Base-by-base conservation (phyloP, 2,888 invertebrate genomes). In the Cryptocephalus primarius region DNA sequence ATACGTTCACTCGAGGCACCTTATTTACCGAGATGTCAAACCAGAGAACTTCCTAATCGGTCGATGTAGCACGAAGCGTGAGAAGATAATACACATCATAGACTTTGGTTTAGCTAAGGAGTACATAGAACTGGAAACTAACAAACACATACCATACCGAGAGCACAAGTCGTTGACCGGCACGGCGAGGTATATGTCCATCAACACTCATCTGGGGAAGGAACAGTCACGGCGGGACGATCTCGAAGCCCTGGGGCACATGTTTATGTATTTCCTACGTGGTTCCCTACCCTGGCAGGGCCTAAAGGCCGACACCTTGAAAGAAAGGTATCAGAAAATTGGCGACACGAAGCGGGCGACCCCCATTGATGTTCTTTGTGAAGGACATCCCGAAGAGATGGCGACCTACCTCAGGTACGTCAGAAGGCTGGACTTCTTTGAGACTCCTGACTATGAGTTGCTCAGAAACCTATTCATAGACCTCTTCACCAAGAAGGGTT, bases 81-180 rank as follows among this genome's bases (percentile, higher is more conserved):
- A 97, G 79, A 96, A 96, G 82, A 83, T 94, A 75, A 94, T 99
- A 72, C 95, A 99, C 81, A 96, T 99, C 72, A 54, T 74, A 84
- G 99, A 99, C 84, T 99, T 99, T 82, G 99, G 99, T 76, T 84
- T 99, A 81, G 99, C 99, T 76, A 99, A 99, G 83, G 99, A 99
- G 82, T 99, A 99, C 78, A 99, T 99, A 80, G 99, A 99, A 80
- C 88, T 95, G 80, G 97, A 99, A 82, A 92, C 92, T 75, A 94
- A 94, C 80, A 94, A 97, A 79, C 99, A 99, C 80, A 99, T 99
- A 80, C 97, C 99, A 65, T 99, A 99, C 78, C 88, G 97, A 83
- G 99, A 99, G 81, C 99, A 99, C 81, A 99, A 99, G 79, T 96
- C 96, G 70, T 82, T 99, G 69, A 99, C 99, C 56, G 99, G 99